Evolutionary conservation across 35 echinoderm and acorn worm genomes (phyloP), one percentile per base, ranked within the genome.

Genomic region (Hemicentrotus pulcherrimus): DNA sequence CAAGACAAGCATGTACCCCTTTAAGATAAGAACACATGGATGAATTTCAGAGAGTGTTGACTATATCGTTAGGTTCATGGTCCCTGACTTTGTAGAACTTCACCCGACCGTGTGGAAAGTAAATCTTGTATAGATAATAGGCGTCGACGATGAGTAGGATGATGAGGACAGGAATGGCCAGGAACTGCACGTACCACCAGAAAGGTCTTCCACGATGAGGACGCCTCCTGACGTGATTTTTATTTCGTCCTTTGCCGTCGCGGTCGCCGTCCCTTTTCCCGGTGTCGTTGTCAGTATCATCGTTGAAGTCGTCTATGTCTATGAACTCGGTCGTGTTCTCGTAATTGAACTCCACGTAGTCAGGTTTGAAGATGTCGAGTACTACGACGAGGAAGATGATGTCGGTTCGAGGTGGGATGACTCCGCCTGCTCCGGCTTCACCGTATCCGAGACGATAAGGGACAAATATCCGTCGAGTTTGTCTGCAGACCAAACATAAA

Each of bases 71-170:
- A 22, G 86, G 87, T 32, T 96, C 96, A 71, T 96, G 96, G 86
- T 96, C 96, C 48, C 96, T 52, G 15, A 96, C 96, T 91, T 94
- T 88, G 92, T 96, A 96, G 94, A 96, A 96, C 85, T 96, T 96
- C 14, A 96, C 94, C 12, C 94, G 94, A 31, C 96, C 86, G 94
- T 96, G 93, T 46, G 96, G 96, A 86, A 94, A 96, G 52, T 96
- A 94, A 0, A 96, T 58, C 28, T 85, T 96, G 86, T 96, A 96
- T 16, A 96, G 85, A 90, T 94, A 96, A 86, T 96, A 96, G 33
- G 94, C 96, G 18, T 94, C 96, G 86, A 96, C 85, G 2, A 94
- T 18, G 32, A 96, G 86, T 5, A 96, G 50, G 22, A 96, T 96
- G 16, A 96, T 94, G 30, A 94, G 86, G 32, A 96, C 96, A n/a